phyloP scores from a whole-genome alignment of 1,140 invertebrate genomes.

The fruit fly (Drosophila melanogaster) region DNA sequence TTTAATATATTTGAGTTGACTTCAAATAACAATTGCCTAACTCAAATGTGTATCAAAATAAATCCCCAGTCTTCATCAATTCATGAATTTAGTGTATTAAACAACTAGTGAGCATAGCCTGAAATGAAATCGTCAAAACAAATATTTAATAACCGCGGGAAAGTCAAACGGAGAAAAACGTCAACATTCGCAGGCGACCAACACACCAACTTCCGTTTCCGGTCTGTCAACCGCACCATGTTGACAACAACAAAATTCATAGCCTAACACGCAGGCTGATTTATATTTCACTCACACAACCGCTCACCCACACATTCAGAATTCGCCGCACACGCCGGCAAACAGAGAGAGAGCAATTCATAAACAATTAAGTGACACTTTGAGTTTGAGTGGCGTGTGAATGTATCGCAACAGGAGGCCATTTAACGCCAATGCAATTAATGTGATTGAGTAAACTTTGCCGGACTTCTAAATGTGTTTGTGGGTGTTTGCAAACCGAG shows the following conservation, averaged over 20 bases:
- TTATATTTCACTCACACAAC: slow-evolving; percentile 54
- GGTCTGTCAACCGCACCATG: slow-evolving; percentile 17
- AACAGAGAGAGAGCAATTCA: slow-evolving; percentile 48
- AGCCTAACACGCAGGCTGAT: slow-evolving; percentile 62
- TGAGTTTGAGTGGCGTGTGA: slow-evolving; percentile 27
- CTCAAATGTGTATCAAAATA: too few relatives aligned
- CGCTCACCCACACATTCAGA: slow-evolving; percentile 15
- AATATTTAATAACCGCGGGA: slow-evolving; percentile 2
- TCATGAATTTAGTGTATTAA: background rate
- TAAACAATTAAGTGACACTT: slow-evolving; percentile 76
- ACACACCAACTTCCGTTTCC: slow-evolving; percentile 44
- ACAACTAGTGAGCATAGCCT: background rate
- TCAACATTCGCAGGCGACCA: slow-evolving; percentile 5
- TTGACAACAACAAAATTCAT: slow-evolving; percentile 27
- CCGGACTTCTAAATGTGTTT: slow-evolving; percentile 14
- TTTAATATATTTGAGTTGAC: too few relatives aligned
- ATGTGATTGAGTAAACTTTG: slow-evolving; percentile 73
- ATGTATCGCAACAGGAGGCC: slow-evolving; percentile 7
- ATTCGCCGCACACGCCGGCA: slow-evolving; percentile 4
- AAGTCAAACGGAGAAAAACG: slow-evolving; percentile 10
- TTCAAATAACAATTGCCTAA: too few relatives aligned
- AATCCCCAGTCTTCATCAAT: too few relatives aligned
- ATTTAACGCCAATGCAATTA: slow-evolving; percentile 59
- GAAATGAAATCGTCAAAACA: background rate
- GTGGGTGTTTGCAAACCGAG: slow-evolving; percentile 28